Base-by-base conservation (phyloP, 92 coral and sea anemone genomes). In the Diadumene lineata region DNA sequence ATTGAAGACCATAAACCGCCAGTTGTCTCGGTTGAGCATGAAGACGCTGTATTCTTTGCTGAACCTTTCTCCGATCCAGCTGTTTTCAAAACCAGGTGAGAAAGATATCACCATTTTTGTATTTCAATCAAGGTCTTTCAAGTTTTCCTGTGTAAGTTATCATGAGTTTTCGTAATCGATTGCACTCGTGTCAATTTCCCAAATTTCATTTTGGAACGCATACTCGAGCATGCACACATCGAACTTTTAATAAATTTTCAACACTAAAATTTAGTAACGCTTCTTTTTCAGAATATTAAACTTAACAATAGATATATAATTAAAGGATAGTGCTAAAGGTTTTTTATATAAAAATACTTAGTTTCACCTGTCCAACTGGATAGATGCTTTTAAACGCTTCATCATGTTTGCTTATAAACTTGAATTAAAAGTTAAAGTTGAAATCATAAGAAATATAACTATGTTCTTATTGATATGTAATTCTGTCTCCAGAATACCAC, bases 31-130 rank as follows among this genome's bases (percentile, higher is more conserved):
- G 73, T 84, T 13, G 97, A 86, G 55, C 86, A 91, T 70, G 90
- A 91, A 58, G 84, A 78, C 28, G 43, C 92, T 0, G 97, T 91
- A 16, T 91, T 78, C 77, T 76, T 91, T 75, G 90, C 88, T 43
- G 97, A 91, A 53, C 74, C 90, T 8, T 91, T 91, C 70, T 92
- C 89, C 31, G 76, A 74, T 51, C 81, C 64, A 71, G 80, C 74
- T 48, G 86, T 79, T 46, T 87, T 75, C 32, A 80, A 90, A 61
- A 53, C 80, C 73, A 90, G 96, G 96, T 87, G 85, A 60, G 66
- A 23, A 55, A 11, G n/a, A 10, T 27, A 30, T 28, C 68, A 62
- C 28, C 13, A 4, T 6, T 6, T 38, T 38, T 13, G 6, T 38
- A 38, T 13, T 4, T 4, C 7, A 38, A 38, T 38, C 48, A 13